Evolutionary conservation across 2,113 vertebrate genomes (phyloP).

Genomic region (Dermatemys mawii): DNA sequence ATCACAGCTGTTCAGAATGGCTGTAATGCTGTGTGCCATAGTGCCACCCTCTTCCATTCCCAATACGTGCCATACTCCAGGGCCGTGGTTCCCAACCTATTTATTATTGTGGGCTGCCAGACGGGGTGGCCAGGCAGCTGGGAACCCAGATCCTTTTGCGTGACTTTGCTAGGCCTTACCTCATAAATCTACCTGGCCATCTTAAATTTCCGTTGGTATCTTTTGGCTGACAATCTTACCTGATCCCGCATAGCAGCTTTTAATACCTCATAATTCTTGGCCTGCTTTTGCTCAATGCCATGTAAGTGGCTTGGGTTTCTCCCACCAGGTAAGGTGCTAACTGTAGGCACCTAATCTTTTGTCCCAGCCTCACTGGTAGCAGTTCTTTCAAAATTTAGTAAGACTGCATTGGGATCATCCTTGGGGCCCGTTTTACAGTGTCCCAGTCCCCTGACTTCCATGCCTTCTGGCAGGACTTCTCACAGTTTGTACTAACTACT

Average conservation of each 20-base stretch:
- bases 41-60: too few species aligned
- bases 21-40: neutral
- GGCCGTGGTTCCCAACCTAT: too few species aligned
- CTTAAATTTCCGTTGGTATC: neutral
- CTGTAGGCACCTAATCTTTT: neutral
- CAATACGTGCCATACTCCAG: too few species aligned
- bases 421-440: neutral
- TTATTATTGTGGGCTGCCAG: too few species aligned
- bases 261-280: neutral
- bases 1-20: neutral
- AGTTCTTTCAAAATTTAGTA: neutral
- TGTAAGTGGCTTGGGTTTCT: neutral
- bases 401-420: neutral
- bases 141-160: too few species aligned
- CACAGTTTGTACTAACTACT: neutral
- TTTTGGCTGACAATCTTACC: neutral
- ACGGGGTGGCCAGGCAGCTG: too few species aligned
- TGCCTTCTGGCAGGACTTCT: neutral
- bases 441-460: neutral
- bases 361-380: neutral
- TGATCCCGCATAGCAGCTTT: neutral
- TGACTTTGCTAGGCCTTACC: too few species aligned
- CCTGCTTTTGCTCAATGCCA: neutral
- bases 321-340: neutral
- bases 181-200: too few species aligned